Percentiles rank a stretch among this genome's conserved stretches.
Conservation (phyloP, 2,888 invertebrate species). For the Podotricha telesiphe region DNA sequence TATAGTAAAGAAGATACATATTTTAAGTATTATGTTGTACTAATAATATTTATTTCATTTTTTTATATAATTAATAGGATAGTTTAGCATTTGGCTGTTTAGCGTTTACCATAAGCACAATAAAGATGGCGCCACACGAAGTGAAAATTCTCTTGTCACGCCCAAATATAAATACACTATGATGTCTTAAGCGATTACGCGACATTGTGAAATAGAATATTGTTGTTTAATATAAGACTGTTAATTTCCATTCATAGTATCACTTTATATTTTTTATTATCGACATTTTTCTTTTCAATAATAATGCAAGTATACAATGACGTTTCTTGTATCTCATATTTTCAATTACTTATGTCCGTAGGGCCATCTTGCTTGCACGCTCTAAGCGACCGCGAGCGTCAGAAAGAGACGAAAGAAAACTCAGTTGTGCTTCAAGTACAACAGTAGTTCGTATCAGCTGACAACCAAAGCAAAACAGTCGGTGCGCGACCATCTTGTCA, state of each 20-base stretch:
- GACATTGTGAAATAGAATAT: slow-evolving; percentile 77
- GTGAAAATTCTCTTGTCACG: slow-evolving; percentile 61
- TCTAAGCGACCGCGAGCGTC: slow-evolving; percentile 27
- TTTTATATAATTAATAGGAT: neutral
- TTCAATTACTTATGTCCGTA: slow-evolving; percentile 59
- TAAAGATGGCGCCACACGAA: slow-evolving; percentile 61
- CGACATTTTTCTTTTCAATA: slow-evolving; percentile 69
- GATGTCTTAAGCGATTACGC: slow-evolving; percentile 55
- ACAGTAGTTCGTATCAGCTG: slow-evolving; percentile 82
- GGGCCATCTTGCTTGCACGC: slow-evolving; percentile 57
- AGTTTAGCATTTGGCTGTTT: neutral
- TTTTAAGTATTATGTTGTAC: neutral
- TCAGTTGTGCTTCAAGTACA: slow-evolving; percentile 62
- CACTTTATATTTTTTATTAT: slow-evolving; percentile 56
- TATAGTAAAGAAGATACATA: neutral
- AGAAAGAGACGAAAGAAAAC: slow-evolving; percentile 55
- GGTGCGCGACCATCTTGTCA: slow-evolving; percentile 85
- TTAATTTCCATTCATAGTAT: slow-evolving; percentile 72
- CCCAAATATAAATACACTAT: slow-evolving; percentile 65
- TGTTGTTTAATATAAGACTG: slow-evolving; percentile 53
- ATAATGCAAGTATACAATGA: slow-evolving; percentile 77
- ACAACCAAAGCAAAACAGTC: slow-evolving; percentile 85
- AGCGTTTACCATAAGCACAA: neutral
- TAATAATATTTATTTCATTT: too few species aligned
- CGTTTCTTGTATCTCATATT: slow-evolving; percentile 68